Evolutionary conservation across 2,888 invertebrate genomes (phyloP), one percentile per base, ranked within the genome.

Genomic region (Cosmia pyralina): DNA sequence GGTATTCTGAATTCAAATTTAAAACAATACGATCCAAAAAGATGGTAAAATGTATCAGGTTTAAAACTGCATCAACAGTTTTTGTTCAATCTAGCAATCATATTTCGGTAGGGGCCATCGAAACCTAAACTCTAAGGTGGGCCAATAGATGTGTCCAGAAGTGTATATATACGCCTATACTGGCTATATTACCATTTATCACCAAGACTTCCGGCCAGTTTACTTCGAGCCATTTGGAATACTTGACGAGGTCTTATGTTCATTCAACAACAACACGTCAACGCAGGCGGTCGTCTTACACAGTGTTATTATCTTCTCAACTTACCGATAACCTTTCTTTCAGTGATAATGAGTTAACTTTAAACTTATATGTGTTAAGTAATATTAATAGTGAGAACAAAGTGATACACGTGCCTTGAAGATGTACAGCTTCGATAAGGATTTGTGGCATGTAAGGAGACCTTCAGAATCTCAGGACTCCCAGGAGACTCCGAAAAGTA

Each of bases 341-440:
- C 38, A 79, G 60, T 77, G 82, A 85, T 84, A 78, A 86, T 86
- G 75, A 72, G 68, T 82, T 67, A 74, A 57, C 73, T 34, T n/a
- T 38, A 68, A 67, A 62, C 50, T 64, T 63, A 72, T 81, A 71
- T 46, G 82, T 84, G 80, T 62, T 76, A 60, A 48, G 38, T 77
- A 58, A 75, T 59, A 79, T 66, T 70, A 63, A 62, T 17, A 72
- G 67, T 82, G 63, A 48, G 72, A 68, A 65, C 62, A 63, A 53
- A 73, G 75, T 81, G 70, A 70, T 63, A 70, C 58, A 50, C 74
- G 84, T 85, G 82, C 70, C 79, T 82, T 81, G 82, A 87, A 79
- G 71, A 96, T 96, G 96, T 96, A 93, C 79, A 96, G 96, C 87
- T 96, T 96, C 83, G 96, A 96, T 86, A 95, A 94, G 84, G 96